Percentiles rank a stretch among this genome's conserved stretches.
Conservation (phyloP, 1,140 invertebrate genomes). For the Arctopsyche grandis region DNA sequence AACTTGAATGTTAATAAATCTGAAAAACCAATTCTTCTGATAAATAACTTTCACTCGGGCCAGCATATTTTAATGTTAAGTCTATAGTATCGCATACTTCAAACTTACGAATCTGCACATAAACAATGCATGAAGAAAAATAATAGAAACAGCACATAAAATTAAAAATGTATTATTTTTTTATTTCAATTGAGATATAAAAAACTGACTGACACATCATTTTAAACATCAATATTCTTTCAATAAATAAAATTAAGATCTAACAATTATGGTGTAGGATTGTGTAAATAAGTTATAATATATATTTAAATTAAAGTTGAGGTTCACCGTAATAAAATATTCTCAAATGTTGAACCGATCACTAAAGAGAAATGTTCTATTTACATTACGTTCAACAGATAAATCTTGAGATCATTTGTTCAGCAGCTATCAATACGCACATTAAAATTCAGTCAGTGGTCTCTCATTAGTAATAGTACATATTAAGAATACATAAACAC, state of each 20-base stretch:
- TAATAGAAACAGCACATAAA: slow-evolving; percentile 14
- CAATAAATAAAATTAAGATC: slow-evolving; percentile 33
- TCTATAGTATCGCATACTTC: no score
- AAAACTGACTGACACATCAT: slow-evolving; percentile 31
- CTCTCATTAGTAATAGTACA: no score
- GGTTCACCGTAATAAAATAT: neutral
- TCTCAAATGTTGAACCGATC: slow-evolving; percentile 7
- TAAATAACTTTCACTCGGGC: no score
- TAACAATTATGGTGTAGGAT: slow-evolving; percentile 25
- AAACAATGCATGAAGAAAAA: neutral
- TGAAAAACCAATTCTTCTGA: no score
- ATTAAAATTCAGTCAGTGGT: no score
- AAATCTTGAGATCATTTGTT: neutral
- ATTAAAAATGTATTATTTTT: slow-evolving; percentile 34
- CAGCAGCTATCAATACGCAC: neutral
- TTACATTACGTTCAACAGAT: neutral
- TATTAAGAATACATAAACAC: no score
- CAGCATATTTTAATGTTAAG: no score
- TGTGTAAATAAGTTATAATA: slow-evolving; percentile 17
- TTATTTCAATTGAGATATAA: slow-evolving; percentile 40
- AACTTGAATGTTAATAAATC: no score
- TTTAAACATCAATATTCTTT: slow-evolving; percentile 36
- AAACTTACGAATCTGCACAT: no score
- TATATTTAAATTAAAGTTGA: neutral
- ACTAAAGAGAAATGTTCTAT: neutral